These are phyloP conservation scores for Tragopan temminckii DNA, from an alignment of 2,797 vertebrate genomes.

Conservation along the genomic window DNA sequence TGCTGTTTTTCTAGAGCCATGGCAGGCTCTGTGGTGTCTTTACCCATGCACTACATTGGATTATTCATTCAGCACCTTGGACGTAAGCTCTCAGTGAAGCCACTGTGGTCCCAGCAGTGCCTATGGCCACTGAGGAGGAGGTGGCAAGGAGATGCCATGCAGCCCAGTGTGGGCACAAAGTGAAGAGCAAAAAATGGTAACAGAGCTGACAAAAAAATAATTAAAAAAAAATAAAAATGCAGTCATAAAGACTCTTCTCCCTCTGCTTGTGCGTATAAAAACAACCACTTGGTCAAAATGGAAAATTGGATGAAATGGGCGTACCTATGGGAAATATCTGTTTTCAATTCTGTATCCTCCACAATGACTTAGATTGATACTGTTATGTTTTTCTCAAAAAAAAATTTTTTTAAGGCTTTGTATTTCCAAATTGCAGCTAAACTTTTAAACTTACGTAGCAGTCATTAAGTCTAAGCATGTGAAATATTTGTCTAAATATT, in stretches of 20 bases:
- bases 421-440: slow-evolving; percentile 22
- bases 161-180: neutral
- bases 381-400: slow-evolving; percentile 23
- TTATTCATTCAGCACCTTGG: neutral
- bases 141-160: neutral
- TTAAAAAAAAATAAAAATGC: neutral
- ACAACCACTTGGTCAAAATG: neutral
- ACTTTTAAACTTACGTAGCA: slow-evolving; percentile 15
- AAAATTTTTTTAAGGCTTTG: neutral
- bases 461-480: neutral
- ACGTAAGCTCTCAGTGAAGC: neutral
- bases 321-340: slow-evolving; percentile 3
- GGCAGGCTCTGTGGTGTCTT: neutral
- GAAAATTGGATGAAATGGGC: slow-evolving; percentile 30
- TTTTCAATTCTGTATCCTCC: neutral
- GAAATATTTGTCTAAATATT: slow-evolving; percentile 21
- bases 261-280: neutral
- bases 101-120: neutral
- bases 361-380: slow-evolving; percentile 3
- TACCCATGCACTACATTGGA: neutral
- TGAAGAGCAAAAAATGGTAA: neutral
- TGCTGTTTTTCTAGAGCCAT: neutral
- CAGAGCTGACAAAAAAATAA: neutral
- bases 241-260: neutral
- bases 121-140: accelerated